Percentiles rank a stretch among this genome's conserved stretches.
Evolutionary conservation across 92 coral and sea anemone species (phyloP).

Genomic region (Porites cylindrica): DNA sequence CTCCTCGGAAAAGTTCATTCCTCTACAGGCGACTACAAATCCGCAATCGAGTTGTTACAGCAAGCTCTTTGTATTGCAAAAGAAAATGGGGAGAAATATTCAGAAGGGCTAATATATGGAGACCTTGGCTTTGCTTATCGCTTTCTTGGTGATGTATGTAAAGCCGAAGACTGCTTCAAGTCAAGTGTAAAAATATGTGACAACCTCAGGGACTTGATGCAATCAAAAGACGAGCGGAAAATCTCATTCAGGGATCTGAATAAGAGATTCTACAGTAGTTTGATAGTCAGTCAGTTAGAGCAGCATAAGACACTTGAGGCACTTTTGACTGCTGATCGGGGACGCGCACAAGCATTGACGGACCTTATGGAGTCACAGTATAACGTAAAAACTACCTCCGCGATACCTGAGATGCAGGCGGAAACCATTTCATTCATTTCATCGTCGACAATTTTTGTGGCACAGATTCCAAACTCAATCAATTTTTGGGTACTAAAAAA

Average conservation of each 20-base stretch:
- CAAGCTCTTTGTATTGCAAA: no score
- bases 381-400: not conserved
- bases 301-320: conserved; percentile 6
- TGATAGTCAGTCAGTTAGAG: not conserved
- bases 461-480: not conserved
- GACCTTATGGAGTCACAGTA: conserved; percentile 17
- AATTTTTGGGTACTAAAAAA: not conserved
- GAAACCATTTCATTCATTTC: not conserved
- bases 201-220: not conserved
- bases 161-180: conserved; percentile 14
- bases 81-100: no score
- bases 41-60: no score
- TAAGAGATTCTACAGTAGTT: not conserved
- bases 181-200: not conserved
- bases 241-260: not conserved
- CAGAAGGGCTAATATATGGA: no score
- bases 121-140: no score
- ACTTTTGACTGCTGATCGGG: not conserved
- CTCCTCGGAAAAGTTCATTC: no score
- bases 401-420: no score
- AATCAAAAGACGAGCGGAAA: not conserved
- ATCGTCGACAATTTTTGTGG: not conserved
- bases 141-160: not conserved
- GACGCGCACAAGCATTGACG: conserved; percentile 23
- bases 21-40: no score